A percentile compares a stretch with the other conserved stretches of the same genome.
Evolutionary conservation across 2,888 invertebrate species (phyloP).

Genomic region (Artemia sinica): DNA sequence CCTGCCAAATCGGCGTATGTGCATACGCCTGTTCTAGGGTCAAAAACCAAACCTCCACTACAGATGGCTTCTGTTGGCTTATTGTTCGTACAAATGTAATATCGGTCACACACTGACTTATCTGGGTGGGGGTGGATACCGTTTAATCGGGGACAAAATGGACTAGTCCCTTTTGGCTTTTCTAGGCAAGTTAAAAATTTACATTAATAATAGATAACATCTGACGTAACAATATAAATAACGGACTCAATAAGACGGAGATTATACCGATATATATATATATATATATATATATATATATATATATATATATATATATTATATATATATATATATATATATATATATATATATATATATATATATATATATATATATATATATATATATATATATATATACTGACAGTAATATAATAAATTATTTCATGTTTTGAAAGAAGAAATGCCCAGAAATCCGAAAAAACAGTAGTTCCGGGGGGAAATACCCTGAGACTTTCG

Average conservation of each 20-base stretch:
- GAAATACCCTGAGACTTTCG: too few species aligned
- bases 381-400: not conserved
- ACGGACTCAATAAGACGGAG: too few species aligned
- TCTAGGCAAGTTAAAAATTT: constrained; percentile 36
- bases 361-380: constrained; percentile 6
- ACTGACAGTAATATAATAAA: too few species aligned
- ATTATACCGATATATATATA: too few species aligned
- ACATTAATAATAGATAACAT: too few species aligned
- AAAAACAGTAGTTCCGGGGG: too few species aligned
- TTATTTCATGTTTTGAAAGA: too few species aligned
- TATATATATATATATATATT: too few species aligned
- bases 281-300: too few species aligned
- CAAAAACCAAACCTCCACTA: constrained; percentile 68
- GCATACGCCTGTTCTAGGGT: constrained; percentile 70
- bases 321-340: not conserved
- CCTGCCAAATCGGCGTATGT: constrained; percentile 54
- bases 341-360: not conserved
- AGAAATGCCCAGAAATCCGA: too few species aligned
- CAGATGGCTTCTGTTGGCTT: constrained; percentile 75
- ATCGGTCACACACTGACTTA: constrained; percentile 55
- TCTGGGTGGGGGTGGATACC: constrained; percentile 75
- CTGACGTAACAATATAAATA: too few species aligned
- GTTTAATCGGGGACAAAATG: constrained; percentile 56
- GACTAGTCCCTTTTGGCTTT: constrained; percentile 47
- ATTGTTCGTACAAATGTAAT: constrained; percentile 75